Evolutionary conservation across 2,888 invertebrate species (phyloP).

Genomic region (Trachelus stipa): DNA sequence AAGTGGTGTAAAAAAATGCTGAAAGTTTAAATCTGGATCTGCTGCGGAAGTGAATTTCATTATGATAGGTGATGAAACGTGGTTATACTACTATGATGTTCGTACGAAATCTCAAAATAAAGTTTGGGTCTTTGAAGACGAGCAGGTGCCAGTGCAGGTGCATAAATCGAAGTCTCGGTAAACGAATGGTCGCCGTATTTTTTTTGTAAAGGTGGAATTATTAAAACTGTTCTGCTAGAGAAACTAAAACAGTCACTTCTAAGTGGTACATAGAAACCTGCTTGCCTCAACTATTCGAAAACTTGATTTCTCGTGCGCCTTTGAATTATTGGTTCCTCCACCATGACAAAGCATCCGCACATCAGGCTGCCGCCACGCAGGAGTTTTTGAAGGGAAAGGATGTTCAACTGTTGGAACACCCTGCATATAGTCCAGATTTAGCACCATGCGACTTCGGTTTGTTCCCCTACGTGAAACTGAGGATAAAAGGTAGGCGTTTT

Average conservation of each 20-base stretch:
- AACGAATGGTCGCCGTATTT: background rate
- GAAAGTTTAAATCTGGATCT: background rate
- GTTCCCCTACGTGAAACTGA: too few species aligned
- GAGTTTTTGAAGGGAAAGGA: background rate
- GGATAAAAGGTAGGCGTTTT: too few species aligned
- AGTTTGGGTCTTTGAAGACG: background rate
- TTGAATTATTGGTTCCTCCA: background rate
- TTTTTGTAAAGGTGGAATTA: background rate
- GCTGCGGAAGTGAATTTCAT: background rate
- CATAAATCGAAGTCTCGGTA: background rate
- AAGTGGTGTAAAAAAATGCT: too few species aligned
- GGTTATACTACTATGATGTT: too few species aligned
- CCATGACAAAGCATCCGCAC: background rate
- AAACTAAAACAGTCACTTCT: background rate
- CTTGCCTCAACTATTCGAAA: too few species aligned
- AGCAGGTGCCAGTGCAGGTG: background rate
- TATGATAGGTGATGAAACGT: background rate
- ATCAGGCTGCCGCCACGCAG: background rate
- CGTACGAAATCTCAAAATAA: background rate
- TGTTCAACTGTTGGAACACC: background rate
- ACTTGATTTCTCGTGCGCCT: too few species aligned
- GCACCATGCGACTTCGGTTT: too few species aligned
- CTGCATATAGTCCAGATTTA: background rate
- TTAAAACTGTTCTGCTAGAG: background rate
- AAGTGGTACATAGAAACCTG: background rate